Percentiles rank a stretch among this genome's conserved stretches.
phyloP scores from a whole-genome alignment of 1,140 invertebrate genomes.

The Lysiphlebus fabarum region DNA sequence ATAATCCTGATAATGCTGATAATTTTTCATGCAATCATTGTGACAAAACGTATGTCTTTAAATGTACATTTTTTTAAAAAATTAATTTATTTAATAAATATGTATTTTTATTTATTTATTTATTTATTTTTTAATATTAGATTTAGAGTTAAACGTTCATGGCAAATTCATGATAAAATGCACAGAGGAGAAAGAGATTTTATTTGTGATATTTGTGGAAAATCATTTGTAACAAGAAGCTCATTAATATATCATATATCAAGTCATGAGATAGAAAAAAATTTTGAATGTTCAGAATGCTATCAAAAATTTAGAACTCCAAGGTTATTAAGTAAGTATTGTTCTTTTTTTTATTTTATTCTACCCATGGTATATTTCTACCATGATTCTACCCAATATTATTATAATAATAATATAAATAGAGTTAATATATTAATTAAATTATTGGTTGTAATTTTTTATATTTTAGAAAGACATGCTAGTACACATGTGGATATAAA shows the following conservation, averaged over 20 bases:
- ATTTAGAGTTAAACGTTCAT: slow-evolving; percentile 28
- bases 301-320: slow-evolving; percentile 35
- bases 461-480: slow-evolving; percentile 53
- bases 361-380: too few species aligned
- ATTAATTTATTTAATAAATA: slow-evolving; percentile 18
- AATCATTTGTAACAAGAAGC: slow-evolving; percentile 39
- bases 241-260: slow-evolving; percentile 50
- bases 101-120: neutral
- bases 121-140: slow-evolving; percentile 24
- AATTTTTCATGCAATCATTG: slow-evolving; percentile 26
- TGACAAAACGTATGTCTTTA: slow-evolving; percentile 18
- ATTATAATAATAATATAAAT: too few species aligned
- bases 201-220: slow-evolving; percentile 43
- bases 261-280: slow-evolving; percentile 57
- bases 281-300: slow-evolving; percentile 48
- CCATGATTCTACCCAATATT: too few species aligned
- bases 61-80: slow-evolving; percentile 3
- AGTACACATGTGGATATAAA: slow-evolving; percentile 58
- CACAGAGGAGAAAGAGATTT: slow-evolving; percentile 40
- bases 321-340: slow-evolving; percentile 36
- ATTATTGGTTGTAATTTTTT: too few species aligned
- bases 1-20: slow-evolving; percentile 22
- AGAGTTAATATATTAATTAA: too few species aligned
- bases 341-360: too few species aligned
- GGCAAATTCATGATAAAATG: slow-evolving; percentile 35